A percentile compares a stretch with the other conserved stretches of the same genome.
These are phyloP conservation scores for Ctena decussata DNA, from an alignment of 2,888 invertebrate genomes.

Conservation along the genomic window DNA sequence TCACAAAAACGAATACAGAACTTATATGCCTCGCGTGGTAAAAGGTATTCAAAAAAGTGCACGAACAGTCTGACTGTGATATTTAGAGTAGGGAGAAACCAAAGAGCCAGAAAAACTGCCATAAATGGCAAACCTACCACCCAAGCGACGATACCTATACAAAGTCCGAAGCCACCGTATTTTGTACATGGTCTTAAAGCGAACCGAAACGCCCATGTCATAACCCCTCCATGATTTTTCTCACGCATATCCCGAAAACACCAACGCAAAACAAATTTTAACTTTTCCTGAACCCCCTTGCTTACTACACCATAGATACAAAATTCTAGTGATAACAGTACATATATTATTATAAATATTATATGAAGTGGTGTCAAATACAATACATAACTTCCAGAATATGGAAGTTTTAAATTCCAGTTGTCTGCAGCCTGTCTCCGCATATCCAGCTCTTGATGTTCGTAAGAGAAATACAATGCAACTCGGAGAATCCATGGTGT, in stretches of 20 bases:
- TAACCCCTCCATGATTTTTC: slow-evolving; percentile 46
- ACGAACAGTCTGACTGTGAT: slow-evolving; percentile 78
- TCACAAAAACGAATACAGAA: neutral
- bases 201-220: slow-evolving; percentile 70
- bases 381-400: slow-evolving; percentile 76
- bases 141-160: slow-evolving; percentile 77
- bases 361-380: slow-evolving; percentile 81
- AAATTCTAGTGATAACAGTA: slow-evolving; percentile 74
- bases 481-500: slow-evolving; percentile 78
- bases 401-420: slow-evolving; percentile 55
- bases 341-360: slow-evolving; percentile 79
- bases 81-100: slow-evolving; percentile 81
- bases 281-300: slow-evolving; percentile 63
- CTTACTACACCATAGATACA: slow-evolving; percentile 70
- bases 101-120: slow-evolving; percentile 75
- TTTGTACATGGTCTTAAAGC: slow-evolving; percentile 80
- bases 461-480: slow-evolving; percentile 75
- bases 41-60: slow-evolving; percentile 71
- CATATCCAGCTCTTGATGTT: slow-evolving; percentile 70
- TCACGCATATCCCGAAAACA: slow-evolving; percentile 78
- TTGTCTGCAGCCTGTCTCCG: slow-evolving; percentile 61
- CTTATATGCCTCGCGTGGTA: slow-evolving; percentile 55
- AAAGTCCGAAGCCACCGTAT: slow-evolving; percentile 77
- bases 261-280: slow-evolving; percentile 68
- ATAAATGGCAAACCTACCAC: slow-evolving; percentile 71